Conservation (phyloP, 2,113 vertebrate species). For the Sander lucioperca region DNA sequence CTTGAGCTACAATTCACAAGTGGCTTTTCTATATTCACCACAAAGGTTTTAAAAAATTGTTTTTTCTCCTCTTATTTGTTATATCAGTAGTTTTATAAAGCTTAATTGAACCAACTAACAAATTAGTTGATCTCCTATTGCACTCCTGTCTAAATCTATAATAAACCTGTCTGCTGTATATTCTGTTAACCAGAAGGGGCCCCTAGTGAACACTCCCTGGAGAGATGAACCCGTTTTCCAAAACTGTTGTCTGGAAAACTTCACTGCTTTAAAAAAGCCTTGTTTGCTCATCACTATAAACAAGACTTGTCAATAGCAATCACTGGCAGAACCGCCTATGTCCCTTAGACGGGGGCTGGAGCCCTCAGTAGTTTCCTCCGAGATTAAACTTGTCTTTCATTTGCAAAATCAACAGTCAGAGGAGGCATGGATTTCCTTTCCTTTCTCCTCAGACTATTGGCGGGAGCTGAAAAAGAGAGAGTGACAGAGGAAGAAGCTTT, state of each 20-base stretch:
- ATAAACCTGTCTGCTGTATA: not conserved
- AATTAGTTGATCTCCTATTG: not conserved
- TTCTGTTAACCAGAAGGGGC: conserved; percentile 4
- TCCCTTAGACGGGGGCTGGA: conserved; percentile 19
- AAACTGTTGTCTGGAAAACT: not conserved
- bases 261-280: not conserved
- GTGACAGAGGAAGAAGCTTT: conserved; percentile 20
- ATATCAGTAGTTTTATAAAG: not conserved
- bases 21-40: not conserved
- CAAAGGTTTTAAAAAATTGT: not conserved
- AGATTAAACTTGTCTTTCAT: conserved; percentile 58
- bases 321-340: conserved; percentile 10
- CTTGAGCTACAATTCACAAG: not conserved
- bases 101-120: not conserved
- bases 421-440: conserved; percentile 60
- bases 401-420: conserved; percentile 62
- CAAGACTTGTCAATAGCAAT: conserved; percentile 42
- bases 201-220: not conserved
- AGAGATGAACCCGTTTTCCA: not conserved
- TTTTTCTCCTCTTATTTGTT: not conserved
- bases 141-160: not conserved
- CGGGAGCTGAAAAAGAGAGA: conserved; percentile 23
- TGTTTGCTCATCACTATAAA: conserved; percentile 13
- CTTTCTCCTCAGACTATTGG: conserved; percentile 39
- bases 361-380: conserved; percentile 12